Evolutionary conservation across 1,140 invertebrate genomes (phyloP).

Genomic region (Phenacoccus solenopsis): DNA sequence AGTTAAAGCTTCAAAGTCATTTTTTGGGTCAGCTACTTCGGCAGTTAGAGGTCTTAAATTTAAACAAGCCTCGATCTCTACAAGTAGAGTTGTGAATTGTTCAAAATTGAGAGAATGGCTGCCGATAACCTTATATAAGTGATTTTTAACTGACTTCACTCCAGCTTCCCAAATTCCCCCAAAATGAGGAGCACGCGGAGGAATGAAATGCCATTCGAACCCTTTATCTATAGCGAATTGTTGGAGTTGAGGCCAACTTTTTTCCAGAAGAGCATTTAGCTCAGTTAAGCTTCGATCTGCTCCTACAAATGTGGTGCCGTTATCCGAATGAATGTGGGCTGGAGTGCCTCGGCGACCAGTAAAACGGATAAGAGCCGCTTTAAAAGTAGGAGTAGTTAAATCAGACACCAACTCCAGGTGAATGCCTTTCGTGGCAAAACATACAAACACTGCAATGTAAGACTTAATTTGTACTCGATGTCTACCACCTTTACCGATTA

Average conservation of each 20-base stretch:
- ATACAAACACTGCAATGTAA: slow-evolving; percentile 30
- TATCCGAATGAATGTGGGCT: slow-evolving; percentile 29
- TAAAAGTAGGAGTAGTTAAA: slow-evolving; percentile 29
- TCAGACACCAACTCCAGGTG: slow-evolving; percentile 32
- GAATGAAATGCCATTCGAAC: slow-evolving; percentile 29
- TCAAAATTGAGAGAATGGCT: slow-evolving; percentile 26
- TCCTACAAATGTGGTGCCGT: slow-evolving; percentile 32
- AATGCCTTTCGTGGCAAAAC: slow-evolving; percentile 29
- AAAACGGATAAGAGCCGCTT: slow-evolving; percentile 30
- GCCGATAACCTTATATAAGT: slow-evolving; percentile 26
- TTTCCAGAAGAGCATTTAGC: slow-evolving; percentile 19
- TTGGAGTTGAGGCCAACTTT: background rate
- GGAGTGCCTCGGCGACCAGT: slow-evolving; percentile 27
- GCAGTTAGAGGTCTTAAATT: slow-evolving; percentile 28
- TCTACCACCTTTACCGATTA: too few species aligned
- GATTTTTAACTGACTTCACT: slow-evolving; percentile 30
- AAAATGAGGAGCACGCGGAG: slow-evolving; percentile 28
- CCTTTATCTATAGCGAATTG: background rate
- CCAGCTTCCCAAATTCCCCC: slow-evolving; percentile 31
- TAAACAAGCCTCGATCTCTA: slow-evolving; percentile 28
- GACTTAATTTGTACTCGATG: too few species aligned
- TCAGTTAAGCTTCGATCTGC: slow-evolving; percentile 26
- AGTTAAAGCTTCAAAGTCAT: slow-evolving; percentile 21
- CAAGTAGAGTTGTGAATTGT: slow-evolving; percentile 29
- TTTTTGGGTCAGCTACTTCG: slow-evolving; percentile 25